Conservation (phyloP, 2,113 vertebrate genomes). For the Meles meles region DNA sequence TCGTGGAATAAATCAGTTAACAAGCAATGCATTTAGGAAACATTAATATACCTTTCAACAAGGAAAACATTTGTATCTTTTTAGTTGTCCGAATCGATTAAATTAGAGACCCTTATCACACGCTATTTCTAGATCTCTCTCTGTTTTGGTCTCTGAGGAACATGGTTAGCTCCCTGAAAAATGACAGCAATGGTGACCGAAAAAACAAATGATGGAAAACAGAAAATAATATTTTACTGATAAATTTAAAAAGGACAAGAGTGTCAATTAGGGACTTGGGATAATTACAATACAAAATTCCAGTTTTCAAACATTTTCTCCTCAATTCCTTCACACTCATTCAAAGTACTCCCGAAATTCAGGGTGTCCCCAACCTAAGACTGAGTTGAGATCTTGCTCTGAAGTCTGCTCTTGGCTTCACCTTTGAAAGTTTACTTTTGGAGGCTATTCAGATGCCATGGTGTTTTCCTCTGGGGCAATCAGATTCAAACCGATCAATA, state of each 20-base stretch:
- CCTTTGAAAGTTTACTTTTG: slow-evolving; percentile 87
- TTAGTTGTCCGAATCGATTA: slow-evolving; percentile 67
- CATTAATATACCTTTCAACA: slow-evolving; percentile 67
- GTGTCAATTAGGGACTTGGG: neutral
- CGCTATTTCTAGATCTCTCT: slow-evolving; percentile 49
- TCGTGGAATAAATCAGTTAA: slow-evolving; percentile 62
- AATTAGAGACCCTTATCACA: slow-evolving; percentile 67
- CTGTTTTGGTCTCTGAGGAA: slow-evolving; percentile 52
- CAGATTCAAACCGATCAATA: slow-evolving; percentile 91
- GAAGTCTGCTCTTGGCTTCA: slow-evolving; percentile 75
- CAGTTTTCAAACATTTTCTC: neutral
- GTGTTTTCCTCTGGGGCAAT: slow-evolving; percentile 89
- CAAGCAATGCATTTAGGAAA: slow-evolving; percentile 63
- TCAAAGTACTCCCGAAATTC: neutral
- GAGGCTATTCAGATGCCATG: slow-evolving; percentile 83
- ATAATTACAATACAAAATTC: neutral
- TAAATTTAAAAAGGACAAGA: neutral
- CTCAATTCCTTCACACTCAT: neutral
- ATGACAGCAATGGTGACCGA: slow-evolving; percentile 28
- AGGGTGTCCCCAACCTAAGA: slow-evolving; percentile 29
- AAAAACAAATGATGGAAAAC: neutral
- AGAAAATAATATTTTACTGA: slow-evolving; percentile 30
- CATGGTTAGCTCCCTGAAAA: slow-evolving; percentile 53
- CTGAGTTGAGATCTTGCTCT: slow-evolving; percentile 63
- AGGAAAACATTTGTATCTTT: slow-evolving; percentile 60